phyloP scores from a whole-genome alignment of 2,797 vertebrate species.

The Glyptemys insculpta region DNA sequence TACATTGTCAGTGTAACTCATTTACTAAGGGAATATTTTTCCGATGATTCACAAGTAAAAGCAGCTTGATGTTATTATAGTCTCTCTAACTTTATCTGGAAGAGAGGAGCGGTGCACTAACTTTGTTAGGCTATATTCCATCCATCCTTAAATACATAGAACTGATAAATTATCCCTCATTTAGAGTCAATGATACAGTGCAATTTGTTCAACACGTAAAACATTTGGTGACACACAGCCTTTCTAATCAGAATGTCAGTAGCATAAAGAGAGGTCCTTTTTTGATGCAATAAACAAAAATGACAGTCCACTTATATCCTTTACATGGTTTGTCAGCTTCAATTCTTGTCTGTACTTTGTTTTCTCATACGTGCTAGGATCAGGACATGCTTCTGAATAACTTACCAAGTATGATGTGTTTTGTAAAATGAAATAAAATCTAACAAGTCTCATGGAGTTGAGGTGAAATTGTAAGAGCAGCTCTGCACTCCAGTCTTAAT shows the following conservation, averaged over 20 bases:
- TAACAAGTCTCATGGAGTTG: not conserved
- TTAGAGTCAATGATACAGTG: not conserved
- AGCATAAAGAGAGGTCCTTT: constrained; percentile 53
- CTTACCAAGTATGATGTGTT: constrained; percentile 20
- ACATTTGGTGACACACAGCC: constrained; percentile 3
- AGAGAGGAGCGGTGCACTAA: not conserved
- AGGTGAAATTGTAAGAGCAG: not conserved
- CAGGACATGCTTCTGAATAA: constrained; percentile 65
- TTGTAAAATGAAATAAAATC: constrained; percentile 29
- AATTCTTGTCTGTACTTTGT: constrained; percentile 53
- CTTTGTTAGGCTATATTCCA: not conserved
- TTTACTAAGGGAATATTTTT: not conserved
- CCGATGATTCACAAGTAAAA: not conserved
- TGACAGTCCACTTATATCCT: constrained; percentile 66
- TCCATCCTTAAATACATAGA: not conserved
- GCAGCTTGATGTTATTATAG: not conserved
- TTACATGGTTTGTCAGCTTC: constrained; percentile 69
- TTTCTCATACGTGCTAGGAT: constrained; percentile 57
- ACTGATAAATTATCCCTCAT: not conserved
- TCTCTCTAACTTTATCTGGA: not conserved
- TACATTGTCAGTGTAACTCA: not conserved
- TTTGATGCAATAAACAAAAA: constrained; percentile 61
- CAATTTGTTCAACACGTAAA: constrained; percentile 15
- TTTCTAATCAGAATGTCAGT: constrained; percentile 55
- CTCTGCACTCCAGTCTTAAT: not conserved